Evolutionary conservation across 2,888 invertebrate species (phyloP), one percentile per base, ranked within the genome.

Genomic region (Polyploca ridens): DNA sequence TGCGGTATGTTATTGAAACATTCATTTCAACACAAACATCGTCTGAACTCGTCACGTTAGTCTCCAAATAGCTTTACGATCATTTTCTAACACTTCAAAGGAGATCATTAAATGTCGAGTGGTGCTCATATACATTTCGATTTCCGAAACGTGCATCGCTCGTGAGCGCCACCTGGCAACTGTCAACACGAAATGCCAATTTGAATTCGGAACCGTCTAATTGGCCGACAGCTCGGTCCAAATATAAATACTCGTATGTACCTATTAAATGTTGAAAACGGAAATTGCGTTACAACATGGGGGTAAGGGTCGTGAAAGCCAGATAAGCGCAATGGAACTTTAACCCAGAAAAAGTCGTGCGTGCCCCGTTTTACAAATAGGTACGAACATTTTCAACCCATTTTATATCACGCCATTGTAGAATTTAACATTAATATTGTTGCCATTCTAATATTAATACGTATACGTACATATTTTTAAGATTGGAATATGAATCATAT

Each of bases 11-110:
- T 85, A 83, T 85, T 81, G 81, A 79, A 87, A 86, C 81, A 82
- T 78, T 61, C 1, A 61, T 61, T 41, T 83, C 73, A 80, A 78
- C 79, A 78, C 80, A 81, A 84, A 81, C 77, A 77, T 70, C 74
- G 70, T 69, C 74, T 76, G 77, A 78, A 79, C 75, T 77, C 82
- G 77, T 83, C 81, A 79, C 78, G 79, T 77, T 65, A 68, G 70
- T 73, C 75, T 76, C 80, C 66, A 87, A 91, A 91, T 91, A 90
- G 79, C 82, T 85, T 86, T 86, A 87, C 85, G 87, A 87, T 85
- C 85, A 89, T 88, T 90, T 88, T 86, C 83, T 81, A 83, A 85
- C 86, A 89, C 91, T 88, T 93, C 93, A 93, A 93, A 93, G 91
- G 81, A 72, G 86, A 84, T 84, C 88, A 87, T 89, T 89, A 90